A percentile compares a stretch with the other conserved stretches of the same genome.
These are phyloP conservation scores for Trichonephila clavipes DNA, from an alignment of 1,140 invertebrate species.

Conservation along the genomic window DNA sequence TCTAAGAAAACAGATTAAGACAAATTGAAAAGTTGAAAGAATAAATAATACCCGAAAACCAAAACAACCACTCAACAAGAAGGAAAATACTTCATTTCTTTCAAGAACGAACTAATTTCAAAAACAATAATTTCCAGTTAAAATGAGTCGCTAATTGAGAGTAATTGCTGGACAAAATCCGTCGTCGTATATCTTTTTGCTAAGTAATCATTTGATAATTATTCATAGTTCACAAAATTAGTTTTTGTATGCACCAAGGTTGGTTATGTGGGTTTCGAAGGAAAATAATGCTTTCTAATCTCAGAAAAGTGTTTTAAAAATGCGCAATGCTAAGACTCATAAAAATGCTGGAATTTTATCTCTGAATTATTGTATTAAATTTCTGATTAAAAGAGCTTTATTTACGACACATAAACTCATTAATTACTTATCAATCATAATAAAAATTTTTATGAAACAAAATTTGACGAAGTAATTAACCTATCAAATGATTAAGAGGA, in stretches of 20 bases:
- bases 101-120: too few relatives aligned
- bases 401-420: neutral
- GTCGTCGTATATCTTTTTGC: neutral
- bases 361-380: neutral
- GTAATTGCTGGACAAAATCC: neutral
- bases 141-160: neutral
- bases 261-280: too few relatives aligned
- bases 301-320: neutral
- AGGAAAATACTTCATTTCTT: too few relatives aligned
- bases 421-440: neutral
- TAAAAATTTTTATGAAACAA: neutral
- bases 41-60: too few relatives aligned
- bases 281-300: neutral
- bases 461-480: neutral
- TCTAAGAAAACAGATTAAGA: too few relatives aligned
- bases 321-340: neutral
- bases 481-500: neutral
- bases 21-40: too few relatives aligned
- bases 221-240: neutral
- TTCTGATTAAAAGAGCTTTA: neutral
- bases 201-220: neutral
- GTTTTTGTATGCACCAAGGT: too few relatives aligned
- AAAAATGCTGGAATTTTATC: neutral
- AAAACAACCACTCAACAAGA: too few relatives aligned
- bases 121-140: neutral